Conservation (phyloP, 2,797 vertebrate genomes). For the Scolopax bukidnonensis region DNA sequence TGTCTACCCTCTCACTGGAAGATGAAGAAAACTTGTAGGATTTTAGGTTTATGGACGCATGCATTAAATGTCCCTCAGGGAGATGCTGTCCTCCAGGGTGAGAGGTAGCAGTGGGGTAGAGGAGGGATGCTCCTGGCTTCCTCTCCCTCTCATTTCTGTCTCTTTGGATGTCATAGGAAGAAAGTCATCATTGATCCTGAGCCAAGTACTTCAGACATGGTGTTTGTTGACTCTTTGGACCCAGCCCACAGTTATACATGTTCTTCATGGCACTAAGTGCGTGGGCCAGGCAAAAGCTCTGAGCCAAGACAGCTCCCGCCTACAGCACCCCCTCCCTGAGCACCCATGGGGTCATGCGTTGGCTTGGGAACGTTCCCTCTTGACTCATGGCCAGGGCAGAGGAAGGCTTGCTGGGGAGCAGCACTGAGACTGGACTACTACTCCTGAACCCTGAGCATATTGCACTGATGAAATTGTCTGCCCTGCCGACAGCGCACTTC, state of each 20-base stretch:
- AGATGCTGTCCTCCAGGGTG: not conserved
- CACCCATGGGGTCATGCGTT: rapidly evolving
- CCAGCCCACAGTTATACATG: not conserved
- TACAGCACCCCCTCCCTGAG: not conserved
- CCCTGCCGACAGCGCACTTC: not conserved
- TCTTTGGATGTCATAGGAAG: not conserved
- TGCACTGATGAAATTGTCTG: not conserved
- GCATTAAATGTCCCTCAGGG: not conserved
- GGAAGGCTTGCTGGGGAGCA: not conserved
- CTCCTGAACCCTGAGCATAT: not conserved
- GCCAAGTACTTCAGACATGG: constrained; percentile 19
- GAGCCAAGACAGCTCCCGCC: not conserved
- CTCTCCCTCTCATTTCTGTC: not conserved
- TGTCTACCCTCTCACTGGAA: not conserved
- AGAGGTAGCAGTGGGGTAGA: not conserved
- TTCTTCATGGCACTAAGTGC: not conserved
- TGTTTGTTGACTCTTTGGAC: constrained; percentile 38
- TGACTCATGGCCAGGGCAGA: not conserved
- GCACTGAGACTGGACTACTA: not conserved
- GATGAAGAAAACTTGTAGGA: not conserved
- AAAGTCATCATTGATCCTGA: not conserved
- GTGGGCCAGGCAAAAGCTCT: not conserved
- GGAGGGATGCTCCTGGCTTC: not conserved
- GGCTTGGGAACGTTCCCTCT: not conserved
- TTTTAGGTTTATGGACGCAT: not conserved